Evolutionary conservation across 2,888 invertebrate genomes (phyloP).

Genomic region (Aleiodes testaceus): DNA sequence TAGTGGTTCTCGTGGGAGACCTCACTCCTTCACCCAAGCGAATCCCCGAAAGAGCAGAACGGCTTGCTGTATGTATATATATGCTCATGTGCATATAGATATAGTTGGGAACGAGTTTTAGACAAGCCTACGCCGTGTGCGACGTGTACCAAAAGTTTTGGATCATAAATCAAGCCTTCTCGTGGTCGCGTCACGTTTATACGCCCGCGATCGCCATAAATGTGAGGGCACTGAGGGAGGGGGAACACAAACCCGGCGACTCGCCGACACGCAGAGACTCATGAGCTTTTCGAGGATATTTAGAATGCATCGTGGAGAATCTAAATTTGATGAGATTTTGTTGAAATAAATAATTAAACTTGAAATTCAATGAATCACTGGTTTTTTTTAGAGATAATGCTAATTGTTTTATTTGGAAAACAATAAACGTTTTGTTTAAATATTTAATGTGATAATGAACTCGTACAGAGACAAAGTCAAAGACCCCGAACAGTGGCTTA

Average conservation of each 20-base stretch:
- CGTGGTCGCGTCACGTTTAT: conserved; percentile 46
- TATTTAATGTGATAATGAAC: too few relatives aligned
- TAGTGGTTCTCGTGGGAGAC: conserved; percentile 5
- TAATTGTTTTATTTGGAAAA: too few relatives aligned
- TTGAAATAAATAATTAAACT: too few relatives aligned
- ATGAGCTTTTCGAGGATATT: not conserved
- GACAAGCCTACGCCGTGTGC: conserved; percentile 36
- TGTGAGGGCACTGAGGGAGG: not conserved
- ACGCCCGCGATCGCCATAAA: conserved; percentile 31
- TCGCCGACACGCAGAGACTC: conserved; percentile 1
- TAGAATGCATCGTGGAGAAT: too few relatives aligned
- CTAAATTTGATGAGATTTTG: too few relatives aligned
- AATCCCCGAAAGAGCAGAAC: not conserved
- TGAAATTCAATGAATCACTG: too few relatives aligned
- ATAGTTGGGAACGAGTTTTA: not conserved
- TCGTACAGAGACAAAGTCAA: too few relatives aligned
- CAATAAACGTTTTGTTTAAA: too few relatives aligned
- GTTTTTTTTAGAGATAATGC: not conserved
- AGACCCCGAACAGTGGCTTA: too few relatives aligned
- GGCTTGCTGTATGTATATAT: not conserved
- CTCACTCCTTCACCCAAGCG: not conserved
- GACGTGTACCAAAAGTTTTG: conserved; percentile 63
- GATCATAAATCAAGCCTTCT: conserved; percentile 63
- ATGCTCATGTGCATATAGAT: not conserved
- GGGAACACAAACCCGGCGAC: not conserved